Conservation (phyloP, 2,113 vertebrate genomes). For the Fregetta grallaria region DNA sequence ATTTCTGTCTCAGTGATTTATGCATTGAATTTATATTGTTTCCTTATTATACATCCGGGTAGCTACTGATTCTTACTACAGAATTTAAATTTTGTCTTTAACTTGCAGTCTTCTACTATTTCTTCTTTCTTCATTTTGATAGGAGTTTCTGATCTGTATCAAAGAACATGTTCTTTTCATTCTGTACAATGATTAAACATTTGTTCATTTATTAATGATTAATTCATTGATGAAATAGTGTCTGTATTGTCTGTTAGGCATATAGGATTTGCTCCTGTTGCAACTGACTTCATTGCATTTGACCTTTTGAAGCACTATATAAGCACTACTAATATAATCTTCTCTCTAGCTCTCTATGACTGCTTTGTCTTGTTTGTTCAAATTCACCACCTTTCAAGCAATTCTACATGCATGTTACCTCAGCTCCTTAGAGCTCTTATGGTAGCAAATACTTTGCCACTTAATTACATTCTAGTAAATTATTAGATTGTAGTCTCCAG, state of each 20-base stretch:
- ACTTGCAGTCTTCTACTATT: not conserved
- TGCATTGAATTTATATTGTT: not conserved
- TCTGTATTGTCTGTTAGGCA: not conserved
- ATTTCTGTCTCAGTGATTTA: not conserved
- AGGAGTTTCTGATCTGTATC: not conserved
- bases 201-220: not conserved
- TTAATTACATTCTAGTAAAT: constrained; percentile 35
- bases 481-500: not conserved
- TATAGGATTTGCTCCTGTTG: not conserved
- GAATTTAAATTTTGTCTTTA: not conserved
- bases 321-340: not conserved
- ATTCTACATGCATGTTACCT: not conserved
- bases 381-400: constrained; percentile 21
- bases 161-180: not conserved
- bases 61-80: not conserved
- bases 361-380: not conserved
- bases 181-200: not conserved
- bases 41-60: not conserved
- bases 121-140: not conserved
- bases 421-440: not conserved
- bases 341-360: not conserved
- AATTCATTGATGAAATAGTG: not conserved
- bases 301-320: not conserved
- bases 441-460: not conserved
- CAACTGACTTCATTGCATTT: not conserved